Conservation (phyloP, 1,140 invertebrate species). For the Drosophila kepulauana region DNA sequence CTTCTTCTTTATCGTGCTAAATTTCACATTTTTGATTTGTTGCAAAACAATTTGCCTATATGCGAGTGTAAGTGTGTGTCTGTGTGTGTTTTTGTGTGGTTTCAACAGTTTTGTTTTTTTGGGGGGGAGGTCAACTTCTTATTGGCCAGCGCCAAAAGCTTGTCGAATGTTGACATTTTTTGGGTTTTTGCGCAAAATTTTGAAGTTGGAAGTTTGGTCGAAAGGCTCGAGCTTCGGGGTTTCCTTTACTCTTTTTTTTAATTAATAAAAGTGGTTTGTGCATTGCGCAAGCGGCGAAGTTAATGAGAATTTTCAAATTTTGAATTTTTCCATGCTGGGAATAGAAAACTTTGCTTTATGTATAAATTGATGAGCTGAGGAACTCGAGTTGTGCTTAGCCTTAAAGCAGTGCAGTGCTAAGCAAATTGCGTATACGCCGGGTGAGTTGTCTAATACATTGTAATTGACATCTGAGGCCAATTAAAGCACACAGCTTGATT, state of each 20-base stretch:
- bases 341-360: slow-evolving; percentile 1
- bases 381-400: too few species aligned
- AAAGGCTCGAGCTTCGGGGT: background rate
- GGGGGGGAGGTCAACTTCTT: slow-evolving; percentile 55
- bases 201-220: slow-evolving; percentile 33
- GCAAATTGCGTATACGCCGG: too few species aligned
- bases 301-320: slow-evolving; percentile 6
- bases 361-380: background rate
- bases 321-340: background rate
- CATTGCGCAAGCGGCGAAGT: background rate
- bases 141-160: slow-evolving; percentile 62
- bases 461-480: too few species aligned
- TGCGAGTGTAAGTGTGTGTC: slow-evolving; percentile 27
- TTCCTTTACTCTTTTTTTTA: slow-evolving; percentile 3
- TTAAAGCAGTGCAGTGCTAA: too few species aligned
- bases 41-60: slow-evolving; percentile 62
- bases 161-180: slow-evolving; percentile 78
- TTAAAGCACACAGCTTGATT: too few species aligned
- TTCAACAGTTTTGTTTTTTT: slow-evolving; percentile 17
- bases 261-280: slow-evolving; percentile 35
- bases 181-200: slow-evolving; percentile 34
- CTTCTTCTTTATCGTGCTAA: slow-evolving; percentile 28
- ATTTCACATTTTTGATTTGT: slow-evolving; percentile 65
- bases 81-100: slow-evolving; percentile 4
- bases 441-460: too few species aligned